These are phyloP conservation scores for Andrena flavipes DNA, from an alignment of 2,888 invertebrate genomes.

Conservation along the genomic window DNA sequence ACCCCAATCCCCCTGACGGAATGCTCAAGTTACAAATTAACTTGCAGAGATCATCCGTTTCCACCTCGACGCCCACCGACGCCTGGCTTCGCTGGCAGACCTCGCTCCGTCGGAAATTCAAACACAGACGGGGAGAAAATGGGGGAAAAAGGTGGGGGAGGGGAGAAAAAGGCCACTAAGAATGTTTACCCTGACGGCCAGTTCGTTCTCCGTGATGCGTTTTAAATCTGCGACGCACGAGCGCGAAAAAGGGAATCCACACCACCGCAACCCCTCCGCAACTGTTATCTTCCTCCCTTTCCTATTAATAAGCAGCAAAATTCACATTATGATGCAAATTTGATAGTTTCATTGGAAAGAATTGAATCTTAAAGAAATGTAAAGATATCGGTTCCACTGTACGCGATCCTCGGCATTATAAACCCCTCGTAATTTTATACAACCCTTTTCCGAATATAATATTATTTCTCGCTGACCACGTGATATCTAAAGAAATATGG, in stretches of 20 bases:
- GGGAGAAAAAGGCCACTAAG: constrained; percentile 18
- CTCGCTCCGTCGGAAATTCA: constrained; percentile 62
- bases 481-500: too few relatives aligned
- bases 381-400: too few relatives aligned
- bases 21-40: constrained; percentile 84
- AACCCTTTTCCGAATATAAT: too few relatives aligned
- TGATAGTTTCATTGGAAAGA: too few relatives aligned
- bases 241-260: neutral
- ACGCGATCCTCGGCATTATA: too few relatives aligned
- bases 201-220: constrained; percentile 3
- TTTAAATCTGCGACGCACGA: constrained; percentile 18
- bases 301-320: too few relatives aligned
- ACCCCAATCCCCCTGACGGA: constrained; percentile 71
- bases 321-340: too few relatives aligned
- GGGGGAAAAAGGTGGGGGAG: neutral
- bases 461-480: too few relatives aligned
- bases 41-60: constrained; percentile 82
- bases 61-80: constrained; percentile 71
- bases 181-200: constrained; percentile 17
- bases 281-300: too few relatives aligned
- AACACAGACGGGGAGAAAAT: constrained; percentile 57
- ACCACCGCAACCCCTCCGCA: too few relatives aligned
- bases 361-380: too few relatives aligned
- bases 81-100: constrained; percentile 43
- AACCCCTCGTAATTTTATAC: too few relatives aligned